Percentiles rank a stretch among this genome's conserved stretches.
Conservation (phyloP, 2,113 vertebrate genomes). For the Bubo scandiacus region DNA sequence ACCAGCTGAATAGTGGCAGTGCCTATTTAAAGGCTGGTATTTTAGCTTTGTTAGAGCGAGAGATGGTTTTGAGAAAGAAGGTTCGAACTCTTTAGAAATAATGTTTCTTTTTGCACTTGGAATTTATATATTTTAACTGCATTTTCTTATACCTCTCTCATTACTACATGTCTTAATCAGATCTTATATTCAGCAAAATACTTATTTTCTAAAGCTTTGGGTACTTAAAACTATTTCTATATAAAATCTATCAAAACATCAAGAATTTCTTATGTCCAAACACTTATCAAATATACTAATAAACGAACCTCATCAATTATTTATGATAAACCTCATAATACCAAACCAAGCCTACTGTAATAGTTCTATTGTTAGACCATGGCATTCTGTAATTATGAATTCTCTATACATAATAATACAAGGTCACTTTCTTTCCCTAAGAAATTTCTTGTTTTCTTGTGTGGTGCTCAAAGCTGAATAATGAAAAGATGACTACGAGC, state of each 20-base stretch:
- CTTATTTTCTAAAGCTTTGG: conserved; percentile 49
- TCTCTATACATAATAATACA: neutral
- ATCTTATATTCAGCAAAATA: neutral
- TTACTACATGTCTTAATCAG: neutral
- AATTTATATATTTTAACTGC: conserved; percentile 19
- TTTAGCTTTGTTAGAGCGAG: conserved; percentile 18
- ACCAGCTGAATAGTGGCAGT: neutral
- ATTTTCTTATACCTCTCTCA: conserved; percentile 31
- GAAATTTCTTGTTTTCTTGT: neutral
- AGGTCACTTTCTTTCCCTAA: neutral
- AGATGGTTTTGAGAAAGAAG: neutral
- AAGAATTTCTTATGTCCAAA: neutral
- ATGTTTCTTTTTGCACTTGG: conserved; percentile 33
- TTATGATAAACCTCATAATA: neutral
- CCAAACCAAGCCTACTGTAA: neutral
- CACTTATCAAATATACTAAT: neutral
- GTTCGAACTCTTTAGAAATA: neutral
- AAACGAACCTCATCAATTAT: neutral
- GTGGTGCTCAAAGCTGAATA: neutral
- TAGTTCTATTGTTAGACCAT: neutral
- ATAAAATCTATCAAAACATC: neutral
- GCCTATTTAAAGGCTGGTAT: neutral
- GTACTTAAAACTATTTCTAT: conserved; percentile 41
- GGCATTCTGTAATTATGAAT: neutral
- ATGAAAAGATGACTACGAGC: neutral